Evolutionary conservation across 2,797 vertebrate genomes (phyloP).

Genomic region (Pitangus sulphuratus): DNA sequence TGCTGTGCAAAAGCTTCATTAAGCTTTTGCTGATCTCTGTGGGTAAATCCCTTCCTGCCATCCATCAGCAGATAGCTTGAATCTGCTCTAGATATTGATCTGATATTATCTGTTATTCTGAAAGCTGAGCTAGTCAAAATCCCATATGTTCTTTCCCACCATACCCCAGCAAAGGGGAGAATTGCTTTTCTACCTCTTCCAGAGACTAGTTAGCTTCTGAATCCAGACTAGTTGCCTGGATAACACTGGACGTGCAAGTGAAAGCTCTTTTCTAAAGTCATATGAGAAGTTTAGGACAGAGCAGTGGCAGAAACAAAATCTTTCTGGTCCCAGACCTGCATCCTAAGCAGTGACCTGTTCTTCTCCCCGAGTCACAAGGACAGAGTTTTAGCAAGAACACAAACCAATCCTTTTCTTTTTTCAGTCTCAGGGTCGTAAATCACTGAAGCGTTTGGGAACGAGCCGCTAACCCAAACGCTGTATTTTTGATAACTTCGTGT

Average conservation of each 20-base stretch:
- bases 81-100: constrained; percentile 1
- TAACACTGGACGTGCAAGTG: background rate
- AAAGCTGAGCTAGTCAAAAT: constrained; percentile 6
- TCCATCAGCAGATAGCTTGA: background rate
- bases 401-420: background rate
- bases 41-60: background rate
- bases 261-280: background rate
- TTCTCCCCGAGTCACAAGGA: background rate
- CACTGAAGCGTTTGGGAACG: background rate
- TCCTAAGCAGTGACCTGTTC: background rate
- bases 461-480: background rate
- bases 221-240: background rate
- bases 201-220: background rate
- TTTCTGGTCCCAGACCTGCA: background rate
- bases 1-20: constrained; percentile 13
- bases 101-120: background rate
- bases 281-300: background rate
- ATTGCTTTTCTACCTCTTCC: background rate
- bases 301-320: background rate
- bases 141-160: background rate
- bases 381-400: background rate
- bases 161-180: fast-evolving
- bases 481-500: background rate
- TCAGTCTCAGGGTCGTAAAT: constrained; percentile 1
- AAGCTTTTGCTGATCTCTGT: constrained; percentile 19